Conservation (phyloP, 2,888 invertebrate genomes). For the Augochlorella aurata region DNA sequence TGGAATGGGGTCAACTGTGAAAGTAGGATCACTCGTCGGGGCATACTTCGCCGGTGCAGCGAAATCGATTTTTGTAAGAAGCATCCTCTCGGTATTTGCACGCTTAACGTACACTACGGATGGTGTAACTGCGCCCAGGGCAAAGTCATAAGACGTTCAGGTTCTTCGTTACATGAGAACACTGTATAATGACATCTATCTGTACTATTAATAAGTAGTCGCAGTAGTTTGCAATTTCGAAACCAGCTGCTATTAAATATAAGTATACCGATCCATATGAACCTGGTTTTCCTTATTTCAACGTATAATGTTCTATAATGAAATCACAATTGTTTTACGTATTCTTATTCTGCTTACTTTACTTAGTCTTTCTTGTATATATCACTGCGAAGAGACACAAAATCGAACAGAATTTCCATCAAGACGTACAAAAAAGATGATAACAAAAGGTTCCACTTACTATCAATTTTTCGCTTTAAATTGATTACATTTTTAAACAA, state of each 20-base stretch:
- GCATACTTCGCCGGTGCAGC: slow-evolving; percentile 12
- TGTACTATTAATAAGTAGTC: neutral
- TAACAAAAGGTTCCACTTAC: neutral
- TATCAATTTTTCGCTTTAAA: neutral
- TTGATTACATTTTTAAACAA: too few species aligned
- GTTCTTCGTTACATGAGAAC: neutral
- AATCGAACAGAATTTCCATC: neutral
- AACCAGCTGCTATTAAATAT: neutral
- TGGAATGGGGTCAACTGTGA: slow-evolving; percentile 76
- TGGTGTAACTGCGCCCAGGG: slow-evolving; percentile 6
- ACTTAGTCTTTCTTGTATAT: neutral
- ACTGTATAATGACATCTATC: neutral
- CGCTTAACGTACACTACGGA: slow-evolving; percentile 10
- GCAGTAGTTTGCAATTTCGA: neutral
- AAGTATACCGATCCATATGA: neutral
- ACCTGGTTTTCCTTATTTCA: neutral
- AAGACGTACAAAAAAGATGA: neutral
- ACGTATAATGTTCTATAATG: neutral
- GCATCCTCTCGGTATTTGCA: slow-evolving; percentile 16
- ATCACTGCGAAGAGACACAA: neutral
- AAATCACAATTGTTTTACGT: neutral
- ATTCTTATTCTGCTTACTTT: too few species aligned
- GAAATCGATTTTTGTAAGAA: slow-evolving; percentile 43
- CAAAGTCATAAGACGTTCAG: slow-evolving; percentile 11
- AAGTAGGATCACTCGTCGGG: slow-evolving; percentile 56